phyloP scores from a whole-genome alignment of 2,797 vertebrate genomes.

The Protosalanx chinensis region DNA sequence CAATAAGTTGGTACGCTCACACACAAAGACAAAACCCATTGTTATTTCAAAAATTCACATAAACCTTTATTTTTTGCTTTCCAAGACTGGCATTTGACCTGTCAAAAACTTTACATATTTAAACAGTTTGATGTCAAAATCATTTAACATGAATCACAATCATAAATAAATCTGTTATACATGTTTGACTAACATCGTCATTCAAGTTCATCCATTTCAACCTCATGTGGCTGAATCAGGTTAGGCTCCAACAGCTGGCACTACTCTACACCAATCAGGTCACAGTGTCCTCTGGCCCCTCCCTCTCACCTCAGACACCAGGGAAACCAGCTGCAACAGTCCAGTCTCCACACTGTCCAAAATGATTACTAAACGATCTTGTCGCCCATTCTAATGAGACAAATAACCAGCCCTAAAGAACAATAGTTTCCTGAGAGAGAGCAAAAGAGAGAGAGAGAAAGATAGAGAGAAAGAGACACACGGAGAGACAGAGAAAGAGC shows the following conservation, averaged over 20 bases:
- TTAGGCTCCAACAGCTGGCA: slow-evolving; percentile 6
- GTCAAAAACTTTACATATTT: slow-evolving; percentile 61
- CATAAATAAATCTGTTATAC: slow-evolving; percentile 65
- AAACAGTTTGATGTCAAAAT: slow-evolving; percentile 58
- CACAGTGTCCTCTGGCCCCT: not conserved
- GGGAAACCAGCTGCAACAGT: no score
- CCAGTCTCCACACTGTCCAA: no score
- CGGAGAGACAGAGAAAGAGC: not conserved
- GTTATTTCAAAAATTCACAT: slow-evolving; percentile 58
- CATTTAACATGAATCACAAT: slow-evolving; percentile 58
- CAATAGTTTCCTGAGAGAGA: no score
- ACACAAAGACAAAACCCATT: slow-evolving; percentile 16
- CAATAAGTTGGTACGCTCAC: not conserved
- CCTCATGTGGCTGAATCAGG: slow-evolving; percentile 20
- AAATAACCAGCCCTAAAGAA: no score
- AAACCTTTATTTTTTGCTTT: slow-evolving; percentile 68
- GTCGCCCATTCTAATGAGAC: no score
- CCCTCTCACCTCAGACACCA: not conserved
- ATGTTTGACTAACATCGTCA: slow-evolving; percentile 53
- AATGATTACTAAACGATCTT: no score
- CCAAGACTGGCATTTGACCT: slow-evolving; percentile 56
- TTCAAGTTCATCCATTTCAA: slow-evolving; percentile 52
- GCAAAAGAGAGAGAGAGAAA: no score
- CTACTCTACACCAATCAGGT: not conserved
- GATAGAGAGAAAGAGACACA: no score